Evolutionary conservation across 2,888 invertebrate genomes (phyloP).

Genomic region (Zaprionus lineosus): DNA sequence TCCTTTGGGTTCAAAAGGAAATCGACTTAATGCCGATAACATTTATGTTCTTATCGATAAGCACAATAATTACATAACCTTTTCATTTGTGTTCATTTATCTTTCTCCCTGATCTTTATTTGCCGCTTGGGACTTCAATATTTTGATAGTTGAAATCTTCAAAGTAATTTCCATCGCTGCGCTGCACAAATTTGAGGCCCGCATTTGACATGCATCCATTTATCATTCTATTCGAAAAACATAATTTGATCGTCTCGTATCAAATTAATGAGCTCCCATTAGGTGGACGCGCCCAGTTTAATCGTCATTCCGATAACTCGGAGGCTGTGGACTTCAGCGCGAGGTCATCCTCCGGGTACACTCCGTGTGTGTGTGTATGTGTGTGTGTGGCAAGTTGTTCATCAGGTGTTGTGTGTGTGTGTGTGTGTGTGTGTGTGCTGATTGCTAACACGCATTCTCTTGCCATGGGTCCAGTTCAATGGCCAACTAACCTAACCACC

Average conservation of each 20-base stretch:
- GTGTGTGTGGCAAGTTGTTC: constrained; percentile 13
- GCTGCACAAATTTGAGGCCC: constrained; percentile 20
- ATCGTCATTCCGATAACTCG: not conserved
- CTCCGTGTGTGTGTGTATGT: constrained; percentile 1
- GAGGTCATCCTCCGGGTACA: constrained; percentile 19
- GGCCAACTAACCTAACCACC: constrained; percentile 13
- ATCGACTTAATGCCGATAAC: too few species aligned
- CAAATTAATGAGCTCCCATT: constrained; percentile 66
- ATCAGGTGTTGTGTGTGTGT: constrained; percentile 8
- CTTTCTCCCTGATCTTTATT: constrained; percentile 21
- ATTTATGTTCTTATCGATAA: too few species aligned
- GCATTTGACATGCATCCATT: constrained; percentile 41
- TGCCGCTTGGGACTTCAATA: constrained; percentile 2
- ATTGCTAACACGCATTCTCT: constrained; percentile 2
- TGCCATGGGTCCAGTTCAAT: constrained; percentile 19
- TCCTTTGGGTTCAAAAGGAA: too few species aligned
- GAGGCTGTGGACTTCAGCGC: constrained; percentile 17
- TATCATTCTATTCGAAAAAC: constrained; percentile 32
- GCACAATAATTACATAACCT: too few species aligned
- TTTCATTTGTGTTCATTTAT: too few species aligned
- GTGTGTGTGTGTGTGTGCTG: constrained; percentile 9
- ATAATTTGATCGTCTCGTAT: constrained; percentile 48
- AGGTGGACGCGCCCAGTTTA: constrained; percentile 38
- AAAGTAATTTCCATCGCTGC: constrained; percentile 10
- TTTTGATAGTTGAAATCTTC: constrained; percentile 32